Conservation (phyloP, 2,113 vertebrate genomes). For the Peromyscus leucopus region DNA sequence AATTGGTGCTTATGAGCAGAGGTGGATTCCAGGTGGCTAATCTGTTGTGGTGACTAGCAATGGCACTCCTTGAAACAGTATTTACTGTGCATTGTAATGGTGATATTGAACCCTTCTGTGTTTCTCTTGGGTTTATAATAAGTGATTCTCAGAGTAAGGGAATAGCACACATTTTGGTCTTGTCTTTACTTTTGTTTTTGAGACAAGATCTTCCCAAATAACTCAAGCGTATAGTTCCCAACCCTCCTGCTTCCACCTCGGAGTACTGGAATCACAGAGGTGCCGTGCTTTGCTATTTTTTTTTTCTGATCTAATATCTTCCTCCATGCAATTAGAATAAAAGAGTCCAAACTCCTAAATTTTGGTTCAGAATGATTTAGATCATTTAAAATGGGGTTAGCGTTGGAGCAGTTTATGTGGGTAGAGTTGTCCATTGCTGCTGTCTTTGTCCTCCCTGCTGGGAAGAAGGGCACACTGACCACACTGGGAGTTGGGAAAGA, state of each 20-base stretch:
- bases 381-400: not conserved
- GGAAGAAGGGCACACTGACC: not conserved
- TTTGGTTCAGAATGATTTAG: conserved; percentile 10
- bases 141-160: not conserved
- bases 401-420: not conserved
- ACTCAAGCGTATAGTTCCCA: not conserved
- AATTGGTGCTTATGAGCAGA: not conserved
- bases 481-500: not conserved
- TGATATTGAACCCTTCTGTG: not conserved
- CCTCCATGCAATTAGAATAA: not conserved
- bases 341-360: not conserved
- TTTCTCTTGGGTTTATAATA: not conserved
- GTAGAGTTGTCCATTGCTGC: not conserved
- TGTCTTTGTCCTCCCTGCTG: not conserved
- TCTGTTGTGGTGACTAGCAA: not conserved
- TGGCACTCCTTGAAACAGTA: not conserved
- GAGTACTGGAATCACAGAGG: not conserved
- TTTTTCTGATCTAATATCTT: conserved; percentile 13
- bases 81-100: not conserved
- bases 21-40: not conserved
- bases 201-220: not conserved
- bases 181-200: not conserved
- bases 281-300: not conserved
- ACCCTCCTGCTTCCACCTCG: not conserved
- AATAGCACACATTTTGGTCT: not conserved